Percentiles rank a stretch among this genome's conserved stretches.
Conservation (phyloP, 2,113 vertebrate species). For the Parus major region DNA sequence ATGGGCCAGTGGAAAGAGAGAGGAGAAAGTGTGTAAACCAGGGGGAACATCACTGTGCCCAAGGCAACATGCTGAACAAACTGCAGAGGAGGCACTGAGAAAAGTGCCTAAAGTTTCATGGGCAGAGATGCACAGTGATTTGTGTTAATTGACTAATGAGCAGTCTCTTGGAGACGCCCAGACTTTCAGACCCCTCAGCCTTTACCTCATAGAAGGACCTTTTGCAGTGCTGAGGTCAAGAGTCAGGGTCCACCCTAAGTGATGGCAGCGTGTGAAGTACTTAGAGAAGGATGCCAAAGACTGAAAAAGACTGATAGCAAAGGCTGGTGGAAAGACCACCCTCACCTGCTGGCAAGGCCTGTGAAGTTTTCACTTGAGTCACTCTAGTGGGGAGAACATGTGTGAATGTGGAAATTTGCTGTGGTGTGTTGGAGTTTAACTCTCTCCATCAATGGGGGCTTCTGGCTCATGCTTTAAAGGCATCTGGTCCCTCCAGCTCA, state of each 20-base stretch:
- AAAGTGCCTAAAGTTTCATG: neutral
- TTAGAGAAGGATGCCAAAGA: neutral
- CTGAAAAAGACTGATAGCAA: neutral
- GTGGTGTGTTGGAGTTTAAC: neutral
- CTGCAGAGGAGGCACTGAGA: neutral
- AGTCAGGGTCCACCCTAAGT: neutral
- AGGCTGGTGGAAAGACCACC: neutral
- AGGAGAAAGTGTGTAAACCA: neutral
- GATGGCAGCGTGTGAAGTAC: rapidly evolving
- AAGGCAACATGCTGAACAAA: rapidly evolving
- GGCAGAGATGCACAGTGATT: neutral
- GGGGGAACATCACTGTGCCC: rapidly evolving
- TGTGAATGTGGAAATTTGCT: neutral
- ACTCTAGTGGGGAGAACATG: neutral
- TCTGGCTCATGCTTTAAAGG: neutral
- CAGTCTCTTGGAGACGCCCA: neutral
- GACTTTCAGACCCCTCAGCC: neutral
- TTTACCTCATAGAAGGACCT: neutral
- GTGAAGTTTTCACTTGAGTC: neutral
- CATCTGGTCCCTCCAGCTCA: neutral
- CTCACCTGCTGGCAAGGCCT: neutral
- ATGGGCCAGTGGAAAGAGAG: neutral
- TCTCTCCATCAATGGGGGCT: neutral
- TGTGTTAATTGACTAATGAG: neutral
- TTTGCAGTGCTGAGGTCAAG: neutral